Evolutionary conservation across 2,113 vertebrate species (phyloP).

Genomic region (Macquaria ambigua): DNA sequence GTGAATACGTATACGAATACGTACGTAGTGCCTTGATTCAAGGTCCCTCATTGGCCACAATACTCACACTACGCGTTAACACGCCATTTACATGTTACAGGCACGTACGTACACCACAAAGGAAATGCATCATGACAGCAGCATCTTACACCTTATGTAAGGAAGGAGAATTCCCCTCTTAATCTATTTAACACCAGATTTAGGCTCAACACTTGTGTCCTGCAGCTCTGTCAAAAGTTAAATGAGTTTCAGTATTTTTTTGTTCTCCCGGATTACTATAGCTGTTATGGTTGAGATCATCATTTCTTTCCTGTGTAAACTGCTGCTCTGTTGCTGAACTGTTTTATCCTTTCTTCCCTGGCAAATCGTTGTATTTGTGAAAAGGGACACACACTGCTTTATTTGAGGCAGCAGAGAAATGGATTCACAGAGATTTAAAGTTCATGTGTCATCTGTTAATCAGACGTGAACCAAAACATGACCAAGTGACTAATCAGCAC

Average conservation of each 20-base stretch:
- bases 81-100: too few relatives aligned
- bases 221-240: slow-evolving; percentile 23
- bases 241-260: not conserved
- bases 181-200: not conserved
- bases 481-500: slow-evolving; percentile 29
- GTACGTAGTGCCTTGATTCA: too few relatives aligned
- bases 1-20: too few relatives aligned
- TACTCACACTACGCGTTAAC: too few relatives aligned
- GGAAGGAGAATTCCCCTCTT: not conserved
- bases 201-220: not conserved
- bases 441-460: not conserved
- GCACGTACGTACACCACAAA: too few relatives aligned
- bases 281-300: slow-evolving; percentile 9
- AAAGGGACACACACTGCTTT: not conserved
- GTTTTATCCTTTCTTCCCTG: not conserved
- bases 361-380: not conserved
- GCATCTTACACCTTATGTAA: not conserved
- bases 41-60: too few relatives aligned
- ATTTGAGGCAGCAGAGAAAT: not conserved
- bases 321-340: not conserved
- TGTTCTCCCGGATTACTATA: not conserved
- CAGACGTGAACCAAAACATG: slow-evolving; percentile 10
- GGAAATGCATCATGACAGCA: not conserved
- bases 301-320: not conserved
- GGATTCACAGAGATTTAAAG: not conserved